Evolutionary conservation across 2,113 vertebrate genomes (phyloP).

Genomic region (Tychaedon coryphoeus): DNA sequence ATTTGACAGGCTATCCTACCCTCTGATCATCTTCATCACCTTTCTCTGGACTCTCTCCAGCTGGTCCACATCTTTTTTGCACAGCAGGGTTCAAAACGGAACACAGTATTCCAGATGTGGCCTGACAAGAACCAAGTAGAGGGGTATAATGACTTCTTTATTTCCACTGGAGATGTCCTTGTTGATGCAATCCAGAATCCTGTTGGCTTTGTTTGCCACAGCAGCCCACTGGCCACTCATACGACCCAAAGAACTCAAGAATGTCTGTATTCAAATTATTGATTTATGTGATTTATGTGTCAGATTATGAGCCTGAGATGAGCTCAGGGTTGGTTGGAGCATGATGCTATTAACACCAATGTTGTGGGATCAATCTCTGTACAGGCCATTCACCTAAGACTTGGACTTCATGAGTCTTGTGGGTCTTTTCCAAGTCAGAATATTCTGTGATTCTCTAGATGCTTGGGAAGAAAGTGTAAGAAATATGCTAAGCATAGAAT

Average conservation of each 20-base stretch:
- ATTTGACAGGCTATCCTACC: background rate
- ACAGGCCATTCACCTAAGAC: background rate
- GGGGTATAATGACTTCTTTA: background rate
- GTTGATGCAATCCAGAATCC: background rate
- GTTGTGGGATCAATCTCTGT: background rate
- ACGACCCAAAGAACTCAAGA: background rate
- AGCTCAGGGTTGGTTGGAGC: background rate
- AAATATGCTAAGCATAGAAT: background rate
- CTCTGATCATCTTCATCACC: background rate
- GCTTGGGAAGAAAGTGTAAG: background rate
- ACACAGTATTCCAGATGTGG: rapidly evolving
- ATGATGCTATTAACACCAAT: background rate
- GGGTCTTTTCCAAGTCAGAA: background rate
- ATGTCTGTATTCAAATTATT: background rate
- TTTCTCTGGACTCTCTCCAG: background rate
- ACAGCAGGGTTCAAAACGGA: background rate
- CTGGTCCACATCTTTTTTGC: background rate
- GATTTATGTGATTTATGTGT: background rate
- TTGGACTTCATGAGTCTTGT: background rate
- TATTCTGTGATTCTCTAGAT: background rate
- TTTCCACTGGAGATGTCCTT: background rate
- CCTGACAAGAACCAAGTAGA: background rate
- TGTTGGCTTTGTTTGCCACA: background rate
- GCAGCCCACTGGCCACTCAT: background rate
- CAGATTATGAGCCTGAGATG: background rate